Percentiles rank a stretch among this genome's conserved stretches.
phyloP scores from a whole-genome alignment of 2,888 invertebrate genomes.

The Matsumyia berberina region DNA sequence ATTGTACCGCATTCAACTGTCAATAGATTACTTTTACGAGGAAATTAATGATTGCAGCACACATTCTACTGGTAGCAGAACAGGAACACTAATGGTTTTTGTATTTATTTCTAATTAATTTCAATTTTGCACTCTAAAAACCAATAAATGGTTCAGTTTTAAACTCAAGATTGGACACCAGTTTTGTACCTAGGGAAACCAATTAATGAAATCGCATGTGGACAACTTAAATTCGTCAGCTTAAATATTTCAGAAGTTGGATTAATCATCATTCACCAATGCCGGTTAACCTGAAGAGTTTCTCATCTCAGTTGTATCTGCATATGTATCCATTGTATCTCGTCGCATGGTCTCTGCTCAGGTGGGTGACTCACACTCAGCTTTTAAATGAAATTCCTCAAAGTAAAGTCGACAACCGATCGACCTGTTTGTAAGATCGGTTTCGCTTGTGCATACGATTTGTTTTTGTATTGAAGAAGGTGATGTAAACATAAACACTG shows the following conservation, averaged over 20 bases:
- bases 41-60: background rate
- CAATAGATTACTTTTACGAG: background rate
- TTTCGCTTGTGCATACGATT: background rate
- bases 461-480: slow-evolving; percentile 7
- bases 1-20: slow-evolving; percentile 12
- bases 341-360: background rate
- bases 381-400: slow-evolving; percentile 32
- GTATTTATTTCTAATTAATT: slow-evolving; percentile 30
- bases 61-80: slow-evolving; percentile 20
- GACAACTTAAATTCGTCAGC: background rate
- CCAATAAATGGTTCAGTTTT: background rate
- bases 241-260: background rate
- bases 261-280: slow-evolving; percentile 16
- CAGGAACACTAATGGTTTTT: slow-evolving; percentile 18
- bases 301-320: slow-evolving; percentile 10
- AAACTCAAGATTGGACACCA: background rate
- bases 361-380: slow-evolving; percentile 23
- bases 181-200: slow-evolving; percentile 1
- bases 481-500: slow-evolving; percentile 12
- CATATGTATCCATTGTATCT: background rate
- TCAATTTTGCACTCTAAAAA: background rate
- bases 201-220: too few relatives aligned
- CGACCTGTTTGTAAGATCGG: slow-evolving; percentile 9
- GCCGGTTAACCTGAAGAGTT: background rate
- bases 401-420: slow-evolving; percentile 16